Evolutionary conservation across 1,140 invertebrate species (phyloP).

Genomic region (Homarus americanus): DNA sequence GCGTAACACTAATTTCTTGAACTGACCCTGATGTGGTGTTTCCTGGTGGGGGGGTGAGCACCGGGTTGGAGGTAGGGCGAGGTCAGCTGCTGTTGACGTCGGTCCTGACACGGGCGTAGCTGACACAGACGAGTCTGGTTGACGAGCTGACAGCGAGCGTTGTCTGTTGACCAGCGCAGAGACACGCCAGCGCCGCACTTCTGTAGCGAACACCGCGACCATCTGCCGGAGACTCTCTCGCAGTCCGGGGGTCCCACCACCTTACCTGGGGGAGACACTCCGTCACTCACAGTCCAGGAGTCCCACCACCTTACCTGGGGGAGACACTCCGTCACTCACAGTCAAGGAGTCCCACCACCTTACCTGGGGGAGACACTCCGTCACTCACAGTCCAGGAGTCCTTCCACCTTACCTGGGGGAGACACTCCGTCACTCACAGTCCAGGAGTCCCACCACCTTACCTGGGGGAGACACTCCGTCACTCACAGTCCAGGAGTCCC

Average conservation of each 20-base stretch:
- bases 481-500: neutral
- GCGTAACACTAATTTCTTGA: too few species aligned
- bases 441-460: slow-evolving; percentile 56
- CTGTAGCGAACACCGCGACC: slow-evolving; percentile 82
- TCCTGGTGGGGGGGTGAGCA: neutral
- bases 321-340: neutral
- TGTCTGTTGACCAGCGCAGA: slow-evolving; percentile 82
- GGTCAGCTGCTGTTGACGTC: neutral
- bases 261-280: slow-evolving; percentile 53
- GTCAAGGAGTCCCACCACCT: neutral
- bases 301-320: slow-evolving; percentile 28
- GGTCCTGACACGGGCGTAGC: slow-evolving; percentile 77
- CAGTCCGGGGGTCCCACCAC: slow-evolving; percentile 74
- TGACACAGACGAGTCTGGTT: slow-evolving; percentile 84
- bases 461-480: slow-evolving; percentile 35
- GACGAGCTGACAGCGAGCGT: slow-evolving; percentile 81
- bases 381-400: slow-evolving; percentile 75
- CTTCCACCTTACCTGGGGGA: neutral
- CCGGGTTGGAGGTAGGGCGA: neutral
- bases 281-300: neutral
- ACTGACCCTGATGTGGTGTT: slow-evolving; percentile 64
- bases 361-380: slow-evolving; percentile 32
- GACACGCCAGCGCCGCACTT: slow-evolving; percentile 84
- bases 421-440: slow-evolving; percentile 76
- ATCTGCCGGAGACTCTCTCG: slow-evolving; percentile 80